phyloP scores from a whole-genome alignment of 2,797 vertebrate genomes.

The Gephyroberyx darwinii region DNA sequence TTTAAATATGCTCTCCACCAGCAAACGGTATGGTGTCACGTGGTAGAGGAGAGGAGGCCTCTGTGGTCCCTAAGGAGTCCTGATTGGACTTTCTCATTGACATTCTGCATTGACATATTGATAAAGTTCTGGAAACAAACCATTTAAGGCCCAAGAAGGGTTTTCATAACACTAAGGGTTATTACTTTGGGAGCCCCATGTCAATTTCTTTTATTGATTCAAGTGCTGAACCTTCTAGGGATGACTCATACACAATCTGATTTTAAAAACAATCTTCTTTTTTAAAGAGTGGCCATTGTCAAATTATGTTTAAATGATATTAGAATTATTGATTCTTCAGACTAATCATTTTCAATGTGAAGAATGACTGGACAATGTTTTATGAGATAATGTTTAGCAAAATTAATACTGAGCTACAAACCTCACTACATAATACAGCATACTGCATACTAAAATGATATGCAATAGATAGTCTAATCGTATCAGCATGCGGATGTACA shows the following conservation, averaged over 20 bases:
- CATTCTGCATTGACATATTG: background rate
- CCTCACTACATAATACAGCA: too few species aligned
- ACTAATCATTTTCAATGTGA: background rate
- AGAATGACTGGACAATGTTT: background rate
- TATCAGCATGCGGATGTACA: too few species aligned
- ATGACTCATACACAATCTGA: background rate
- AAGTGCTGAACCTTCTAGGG: background rate
- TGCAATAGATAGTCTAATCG: too few species aligned
- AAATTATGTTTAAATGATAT: background rate
- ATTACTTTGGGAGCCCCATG: background rate
- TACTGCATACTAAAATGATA: too few species aligned
- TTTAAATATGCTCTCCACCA: background rate
- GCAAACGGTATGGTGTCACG: background rate
- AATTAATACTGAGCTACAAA: too few species aligned
- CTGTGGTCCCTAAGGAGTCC: background rate
- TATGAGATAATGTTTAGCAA: too few species aligned
- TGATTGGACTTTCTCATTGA: background rate
- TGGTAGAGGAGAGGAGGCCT: background rate
- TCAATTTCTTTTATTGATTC: background rate
- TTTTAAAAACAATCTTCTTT: background rate
- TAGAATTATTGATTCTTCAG: background rate
- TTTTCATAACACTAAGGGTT: background rate
- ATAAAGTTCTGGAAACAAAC: background rate
- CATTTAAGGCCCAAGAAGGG: background rate
- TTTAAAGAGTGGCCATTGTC: too few species aligned